phyloP scores from a whole-genome alignment of 2,888 invertebrate species.

The Amphipyra tragopoginis region DNA sequence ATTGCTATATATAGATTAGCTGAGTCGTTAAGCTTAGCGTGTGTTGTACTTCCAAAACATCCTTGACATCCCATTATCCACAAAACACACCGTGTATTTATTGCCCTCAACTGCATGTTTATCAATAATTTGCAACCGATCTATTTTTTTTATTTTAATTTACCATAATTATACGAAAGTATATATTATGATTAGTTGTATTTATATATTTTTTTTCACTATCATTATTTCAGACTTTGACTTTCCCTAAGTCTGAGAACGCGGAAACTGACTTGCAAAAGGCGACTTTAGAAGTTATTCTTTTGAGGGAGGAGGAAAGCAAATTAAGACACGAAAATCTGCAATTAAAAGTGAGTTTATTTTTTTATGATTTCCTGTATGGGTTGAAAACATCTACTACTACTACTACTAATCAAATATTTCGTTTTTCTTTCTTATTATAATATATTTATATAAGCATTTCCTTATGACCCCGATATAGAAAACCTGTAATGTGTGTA shows the following conservation, averaged over 20 bases:
- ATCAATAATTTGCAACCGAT: slow-evolving; percentile 66
- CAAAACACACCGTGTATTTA: slow-evolving; percentile 42
- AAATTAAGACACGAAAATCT: slow-evolving; percentile 96
- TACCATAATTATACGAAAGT: slow-evolving; percentile 15
- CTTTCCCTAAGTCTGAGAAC: slow-evolving; percentile 81
- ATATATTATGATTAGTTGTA: slow-evolving; percentile 22
- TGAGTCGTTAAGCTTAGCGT: slow-evolving; percentile 39
- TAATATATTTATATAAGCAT: slow-evolving; percentile 18
- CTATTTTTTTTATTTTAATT: slow-evolving; percentile 31
- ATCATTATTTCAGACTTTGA: slow-evolving; percentile 76
- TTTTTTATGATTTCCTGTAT: slow-evolving; percentile 39
- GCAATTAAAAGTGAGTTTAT: slow-evolving; percentile 93
- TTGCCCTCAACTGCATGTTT: slow-evolving; percentile 66
- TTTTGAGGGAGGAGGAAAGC: slow-evolving; percentile 94
- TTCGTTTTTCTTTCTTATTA: slow-evolving; percentile 5
- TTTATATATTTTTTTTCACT: slow-evolving; percentile 51
- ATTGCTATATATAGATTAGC: slow-evolving; percentile 24
- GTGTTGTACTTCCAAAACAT: slow-evolving; percentile 26
- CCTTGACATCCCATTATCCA: slow-evolving; percentile 33
- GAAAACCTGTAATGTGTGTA: slow-evolving; percentile 10
- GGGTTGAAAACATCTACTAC: not conserved
- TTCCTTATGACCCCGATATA: slow-evolving; percentile 6
- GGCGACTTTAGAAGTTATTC: slow-evolving; percentile 93
- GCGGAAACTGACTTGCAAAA: slow-evolving; percentile 90
- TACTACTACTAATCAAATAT: not conserved